These are phyloP conservation scores for Aphodius granarius DNA, from an alignment of 2,888 invertebrate genomes.

Conservation along the genomic window DNA sequence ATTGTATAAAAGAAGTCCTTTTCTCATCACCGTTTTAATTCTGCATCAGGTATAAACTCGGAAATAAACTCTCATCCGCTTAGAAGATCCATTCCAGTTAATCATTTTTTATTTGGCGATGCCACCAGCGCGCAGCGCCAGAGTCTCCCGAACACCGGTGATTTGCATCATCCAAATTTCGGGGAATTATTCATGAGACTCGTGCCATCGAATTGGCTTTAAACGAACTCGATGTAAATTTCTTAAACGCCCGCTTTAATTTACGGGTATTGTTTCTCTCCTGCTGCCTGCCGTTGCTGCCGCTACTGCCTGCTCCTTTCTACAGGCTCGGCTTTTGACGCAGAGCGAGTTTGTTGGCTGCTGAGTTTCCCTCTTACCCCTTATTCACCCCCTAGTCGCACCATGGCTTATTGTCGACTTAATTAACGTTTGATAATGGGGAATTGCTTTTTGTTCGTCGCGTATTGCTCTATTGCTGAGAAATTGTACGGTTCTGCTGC, in stretches of 20 bases:
- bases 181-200: constrained; percentile 46
- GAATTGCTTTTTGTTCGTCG: constrained; percentile 14
- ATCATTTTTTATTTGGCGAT: background rate
- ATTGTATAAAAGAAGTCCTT: background rate
- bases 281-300: background rate
- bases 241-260: constrained; percentile 29
- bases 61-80: no score
- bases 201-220: constrained; percentile 38
- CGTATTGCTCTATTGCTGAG: background rate
- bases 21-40: background rate
- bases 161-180: constrained; percentile 34
- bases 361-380: background rate
- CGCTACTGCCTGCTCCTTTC: background rate
- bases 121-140: background rate
- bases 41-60: background rate
- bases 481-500: background rate
- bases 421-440: constrained; percentile 14
- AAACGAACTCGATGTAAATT: constrained; percentile 46
- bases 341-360: background rate
- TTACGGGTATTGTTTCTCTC: constrained; percentile 24
- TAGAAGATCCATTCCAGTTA: background rate
- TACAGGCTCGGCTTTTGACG: background rate
- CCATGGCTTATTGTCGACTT: constrained; percentile 6
- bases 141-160: background rate
- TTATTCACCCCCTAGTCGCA: background rate